Evolutionary conservation across 2,797 vertebrate species (phyloP), one percentile per base, ranked within the genome.

Genomic region (Bradypodion pumilum): DNA sequence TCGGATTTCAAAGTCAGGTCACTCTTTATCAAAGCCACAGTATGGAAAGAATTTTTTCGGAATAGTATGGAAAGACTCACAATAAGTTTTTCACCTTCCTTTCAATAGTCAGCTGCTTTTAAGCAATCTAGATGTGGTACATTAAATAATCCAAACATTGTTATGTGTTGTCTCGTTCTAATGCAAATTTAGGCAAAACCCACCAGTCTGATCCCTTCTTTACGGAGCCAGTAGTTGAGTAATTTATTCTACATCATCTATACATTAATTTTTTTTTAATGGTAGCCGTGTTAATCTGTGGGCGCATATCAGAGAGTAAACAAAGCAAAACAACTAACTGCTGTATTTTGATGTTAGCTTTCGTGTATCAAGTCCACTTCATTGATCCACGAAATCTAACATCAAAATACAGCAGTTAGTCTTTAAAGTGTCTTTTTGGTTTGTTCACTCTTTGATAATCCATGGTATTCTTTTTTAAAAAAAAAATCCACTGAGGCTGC

Each of bases 1-100:
- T 23, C 2, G 59, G n/a, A 44, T 46, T 46, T 7, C 1, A 77
- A 78, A 46, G 32, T 19, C 10, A 0, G 0, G 13, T 46, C 3
- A 27, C 40, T 42, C 27, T 37, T 80, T 81, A 60, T 73, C 68
- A 84, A 52, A 62, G 37, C 0, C 0, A 46, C 27, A 78, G 12
- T 70, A 63, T 0, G 0, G 78, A 83, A 80, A 85, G 8, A 52
- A 1, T 60, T 78, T 65, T 78, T 19, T 42, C 68, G n/a, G n/a
- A n/a, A n/a, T n/a, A n/a, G n/a, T n/a, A n/a, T n/a, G n/a, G n/a
- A n/a, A n/a, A n/a, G n/a, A n/a, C n/a, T n/a, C n/a, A n/a, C n/a
- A n/a, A n/a, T 27, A 59, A 37, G 62, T 23, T 21, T 29, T 63
- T 62, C 8, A 59, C 87, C 70, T 63, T 13, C 13, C 7, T 83